A percentile compares a stretch with the other conserved stretches of the same genome.
Conservation (phyloP, 2,113 vertebrate species). For the Hemiscyllium ocellatum region DNA sequence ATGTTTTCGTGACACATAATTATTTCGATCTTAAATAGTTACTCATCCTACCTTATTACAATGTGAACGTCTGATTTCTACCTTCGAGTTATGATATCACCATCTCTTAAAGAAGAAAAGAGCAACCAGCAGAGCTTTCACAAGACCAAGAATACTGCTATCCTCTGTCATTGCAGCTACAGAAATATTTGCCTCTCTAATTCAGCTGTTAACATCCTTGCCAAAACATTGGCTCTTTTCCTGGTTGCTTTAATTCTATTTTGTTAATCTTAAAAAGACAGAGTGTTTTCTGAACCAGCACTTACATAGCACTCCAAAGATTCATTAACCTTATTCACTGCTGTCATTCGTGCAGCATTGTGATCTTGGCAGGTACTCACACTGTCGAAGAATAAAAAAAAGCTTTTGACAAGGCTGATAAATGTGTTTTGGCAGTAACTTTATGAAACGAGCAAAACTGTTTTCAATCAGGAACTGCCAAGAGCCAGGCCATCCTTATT, state of each 20-base stretch:
- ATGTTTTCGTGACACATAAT: not conserved
- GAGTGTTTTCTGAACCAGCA: not conserved
- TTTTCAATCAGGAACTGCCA: conserved; percentile 10
- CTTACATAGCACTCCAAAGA: not conserved
- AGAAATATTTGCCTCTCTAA: not conserved
- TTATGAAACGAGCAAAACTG: conserved; percentile 29
- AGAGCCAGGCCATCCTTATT: not conserved
- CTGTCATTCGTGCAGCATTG: conserved; percentile 7
- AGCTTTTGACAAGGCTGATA: conserved; percentile 32
- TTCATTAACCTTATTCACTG: conserved; percentile 33
- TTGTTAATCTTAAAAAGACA: conserved; percentile 8
- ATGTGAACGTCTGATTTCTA: not conserved
- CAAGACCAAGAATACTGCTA: not conserved
- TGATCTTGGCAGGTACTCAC: conserved; percentile 17
- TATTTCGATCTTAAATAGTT: not conserved
- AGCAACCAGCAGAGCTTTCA: not conserved
- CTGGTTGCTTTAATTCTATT: not conserved
- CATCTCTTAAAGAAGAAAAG: not conserved
- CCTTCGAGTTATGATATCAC: no score
- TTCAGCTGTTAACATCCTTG: not conserved
- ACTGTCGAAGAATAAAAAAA: not conserved
- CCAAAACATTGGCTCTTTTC: conserved; percentile 19
- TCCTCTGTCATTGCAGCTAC: not conserved
- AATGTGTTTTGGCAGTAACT: conserved; percentile 32
- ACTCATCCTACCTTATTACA: not conserved